Percentiles rank a stretch among this genome's conserved stretches.
These are phyloP conservation scores for Exocentrus adspersus DNA, from an alignment of 2,888 invertebrate species.

Conservation along the genomic window DNA sequence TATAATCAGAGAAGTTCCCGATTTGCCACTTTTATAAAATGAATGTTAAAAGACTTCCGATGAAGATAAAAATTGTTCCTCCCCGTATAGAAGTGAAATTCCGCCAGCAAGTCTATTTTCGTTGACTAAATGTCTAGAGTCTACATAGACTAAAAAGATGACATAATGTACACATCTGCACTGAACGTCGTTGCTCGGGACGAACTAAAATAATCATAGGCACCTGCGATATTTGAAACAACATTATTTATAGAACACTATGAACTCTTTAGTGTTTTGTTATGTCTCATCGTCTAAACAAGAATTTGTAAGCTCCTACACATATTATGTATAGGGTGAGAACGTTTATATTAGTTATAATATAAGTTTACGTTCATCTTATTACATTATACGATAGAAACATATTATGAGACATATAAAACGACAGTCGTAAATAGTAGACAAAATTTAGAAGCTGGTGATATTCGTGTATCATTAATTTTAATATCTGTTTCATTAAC, in stretches of 20 bases:
- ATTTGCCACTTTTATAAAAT: too few relatives aligned
- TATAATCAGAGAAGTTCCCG: too few relatives aligned
- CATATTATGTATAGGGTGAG: constrained; percentile 25
- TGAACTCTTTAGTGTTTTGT: constrained; percentile 32
- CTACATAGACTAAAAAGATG: constrained; percentile 48
- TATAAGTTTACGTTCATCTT: too few relatives aligned
- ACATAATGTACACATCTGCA: constrained; percentile 51
- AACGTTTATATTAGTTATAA: constrained; percentile 9
- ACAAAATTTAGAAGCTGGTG: too few relatives aligned
- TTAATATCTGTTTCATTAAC: too few relatives aligned
- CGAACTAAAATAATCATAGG: constrained; percentile 40
- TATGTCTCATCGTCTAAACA: constrained; percentile 31
- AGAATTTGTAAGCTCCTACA: constrained; percentile 31
- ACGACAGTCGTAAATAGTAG: constrained; percentile 12
- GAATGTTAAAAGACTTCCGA: too few relatives aligned
- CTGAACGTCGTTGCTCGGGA: too few relatives aligned
- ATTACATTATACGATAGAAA: constrained; percentile 1
- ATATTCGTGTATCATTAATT: too few relatives aligned
- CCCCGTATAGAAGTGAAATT: constrained; percentile 19
- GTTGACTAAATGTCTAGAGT: constrained; percentile 42
- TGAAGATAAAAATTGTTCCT: too few relatives aligned
- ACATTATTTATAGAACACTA: constrained; percentile 41
- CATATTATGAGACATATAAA: constrained; percentile 6
- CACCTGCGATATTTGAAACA: constrained; percentile 46
- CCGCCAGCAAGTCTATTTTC: constrained; percentile 39